A percentile compares a stretch with the other conserved stretches of the same genome.
phyloP scores from a whole-genome alignment of 1,140 invertebrate species.

The Brachionus manjavacas region DNA sequence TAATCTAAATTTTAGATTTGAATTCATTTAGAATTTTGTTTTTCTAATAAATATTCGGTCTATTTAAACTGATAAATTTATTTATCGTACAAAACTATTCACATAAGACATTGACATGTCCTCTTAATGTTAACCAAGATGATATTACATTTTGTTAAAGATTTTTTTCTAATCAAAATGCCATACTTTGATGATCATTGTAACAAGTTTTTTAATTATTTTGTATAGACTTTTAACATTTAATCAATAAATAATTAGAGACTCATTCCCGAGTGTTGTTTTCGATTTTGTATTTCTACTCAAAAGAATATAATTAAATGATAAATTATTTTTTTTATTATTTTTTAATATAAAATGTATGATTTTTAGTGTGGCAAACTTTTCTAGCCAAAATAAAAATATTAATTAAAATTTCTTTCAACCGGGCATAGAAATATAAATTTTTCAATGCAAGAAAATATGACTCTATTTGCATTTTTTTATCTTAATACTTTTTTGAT shows the following conservation, averaged over 20 bases:
- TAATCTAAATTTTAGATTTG: no score
- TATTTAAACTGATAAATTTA: no score
- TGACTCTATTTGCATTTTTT: neutral
- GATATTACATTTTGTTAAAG: neutral
- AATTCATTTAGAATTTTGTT: no score
- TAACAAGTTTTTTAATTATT: neutral
- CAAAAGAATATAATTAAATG: neutral
- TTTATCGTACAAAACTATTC: neutral
- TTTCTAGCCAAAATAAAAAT: neutral
- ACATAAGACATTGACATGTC: neutral
- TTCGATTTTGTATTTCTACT: neutral
- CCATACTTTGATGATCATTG: neutral
- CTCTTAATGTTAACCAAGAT: neutral
- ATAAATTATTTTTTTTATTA: neutral
- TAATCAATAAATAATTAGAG: neutral
- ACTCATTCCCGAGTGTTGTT: neutral
- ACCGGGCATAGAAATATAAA: neutral
- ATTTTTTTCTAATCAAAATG: neutral
- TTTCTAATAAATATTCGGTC: neutral
- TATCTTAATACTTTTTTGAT: neutral
- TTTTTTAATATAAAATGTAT: constrained; percentile 6
- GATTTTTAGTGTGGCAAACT: neutral
- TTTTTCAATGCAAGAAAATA: neutral
- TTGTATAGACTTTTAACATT: constrained; percentile 35
- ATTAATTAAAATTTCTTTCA: constrained; percentile 21